Percentiles rank a stretch among this genome's conserved stretches.
These are phyloP conservation scores for Helicorthomorpha holstii DNA, from an alignment of 1,140 invertebrate species.

Conservation along the genomic window DNA sequence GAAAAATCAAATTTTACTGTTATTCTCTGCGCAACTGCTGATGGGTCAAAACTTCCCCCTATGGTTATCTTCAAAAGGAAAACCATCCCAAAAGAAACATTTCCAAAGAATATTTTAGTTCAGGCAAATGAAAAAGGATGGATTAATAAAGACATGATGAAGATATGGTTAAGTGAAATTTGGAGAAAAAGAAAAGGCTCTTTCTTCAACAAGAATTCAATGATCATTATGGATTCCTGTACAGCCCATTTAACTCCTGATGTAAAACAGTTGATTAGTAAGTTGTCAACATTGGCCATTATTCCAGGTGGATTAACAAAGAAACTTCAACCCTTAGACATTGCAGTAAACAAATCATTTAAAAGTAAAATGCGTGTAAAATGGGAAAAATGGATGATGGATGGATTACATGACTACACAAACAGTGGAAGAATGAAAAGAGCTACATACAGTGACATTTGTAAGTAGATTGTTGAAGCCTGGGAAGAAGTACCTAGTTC, in stretches of 20 bases:
- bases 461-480: no score
- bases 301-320: no score
- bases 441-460: no score
- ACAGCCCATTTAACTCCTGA: neutral
- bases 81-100: neutral
- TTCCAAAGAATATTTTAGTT: neutral
- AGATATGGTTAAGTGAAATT: neutral
- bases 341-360: neutral
- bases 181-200: neutral
- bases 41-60: neutral
- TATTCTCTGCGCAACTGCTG: neutral
- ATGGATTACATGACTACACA: neutral
- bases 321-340: no score
- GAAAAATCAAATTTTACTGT: neutral
- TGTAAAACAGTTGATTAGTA: neutral
- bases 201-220: neutral
- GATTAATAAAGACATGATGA: neutral
- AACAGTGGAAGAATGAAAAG: neutral
- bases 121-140: neutral
- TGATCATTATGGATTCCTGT: neutral
- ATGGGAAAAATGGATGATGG: neutral
- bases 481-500: neutral
- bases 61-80: neutral
- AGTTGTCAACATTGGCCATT: neutral
- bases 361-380: neutral